Evolutionary conservation across 2,113 vertebrate genomes (phyloP).

Genomic region (Etheostoma cragini): DNA sequence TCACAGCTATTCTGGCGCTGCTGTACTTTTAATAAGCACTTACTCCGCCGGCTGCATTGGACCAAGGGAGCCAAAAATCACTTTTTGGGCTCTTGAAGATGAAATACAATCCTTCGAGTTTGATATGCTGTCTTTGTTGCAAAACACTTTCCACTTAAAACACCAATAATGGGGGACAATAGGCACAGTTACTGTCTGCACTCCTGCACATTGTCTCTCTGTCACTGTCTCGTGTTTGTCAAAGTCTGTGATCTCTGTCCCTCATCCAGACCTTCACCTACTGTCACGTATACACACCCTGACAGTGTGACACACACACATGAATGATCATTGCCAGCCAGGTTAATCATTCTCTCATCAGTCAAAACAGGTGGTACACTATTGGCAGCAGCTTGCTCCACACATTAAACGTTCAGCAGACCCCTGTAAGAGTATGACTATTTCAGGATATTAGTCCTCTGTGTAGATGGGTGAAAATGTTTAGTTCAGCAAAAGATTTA

Average conservation of each 20-base stretch:
- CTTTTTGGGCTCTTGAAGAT: constrained; percentile 9
- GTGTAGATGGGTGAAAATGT: neutral
- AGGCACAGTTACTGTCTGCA: neutral
- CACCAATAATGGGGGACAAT: neutral
- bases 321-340: constrained; percentile 1
- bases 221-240: neutral
- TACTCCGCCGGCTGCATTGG: constrained; percentile 33
- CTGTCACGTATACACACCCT: constrained; percentile 54
- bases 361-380: constrained; percentile 51
- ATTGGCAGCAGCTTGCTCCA: neutral
- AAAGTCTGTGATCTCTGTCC: constrained; percentile 23
- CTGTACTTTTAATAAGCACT: constrained; percentile 42
- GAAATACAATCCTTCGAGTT: constrained; percentile 19
- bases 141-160: neutral
- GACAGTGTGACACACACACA: constrained; percentile 22
- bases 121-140: neutral
- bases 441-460: constrained; percentile 24
- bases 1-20: constrained; percentile 45
- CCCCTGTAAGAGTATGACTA: constrained; percentile 18
- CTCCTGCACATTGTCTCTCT: constrained; percentile 23
- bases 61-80: constrained; percentile 30
- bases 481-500: constrained; percentile 6
- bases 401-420: constrained; percentile 37
- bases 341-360: constrained; percentile 82
- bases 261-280: constrained; percentile 67